Conservation (phyloP, 2,888 invertebrate species). For the Eilema sororculum region DNA sequence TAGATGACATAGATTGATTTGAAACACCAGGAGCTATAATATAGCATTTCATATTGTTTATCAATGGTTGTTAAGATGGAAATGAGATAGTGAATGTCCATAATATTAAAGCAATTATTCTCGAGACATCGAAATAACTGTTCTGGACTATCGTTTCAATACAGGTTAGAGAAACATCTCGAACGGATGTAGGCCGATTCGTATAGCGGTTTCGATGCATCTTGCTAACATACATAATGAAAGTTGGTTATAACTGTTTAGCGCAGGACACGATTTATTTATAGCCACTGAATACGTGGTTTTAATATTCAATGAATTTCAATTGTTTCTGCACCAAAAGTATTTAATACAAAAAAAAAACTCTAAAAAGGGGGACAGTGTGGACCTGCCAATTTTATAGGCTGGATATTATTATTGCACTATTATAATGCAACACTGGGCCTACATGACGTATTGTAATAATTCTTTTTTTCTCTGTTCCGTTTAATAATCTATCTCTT, state of each 20-base stretch:
- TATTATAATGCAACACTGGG: too few relatives aligned
- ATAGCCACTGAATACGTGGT: slow-evolving; percentile 15
- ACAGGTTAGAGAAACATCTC: slow-evolving; percentile 54
- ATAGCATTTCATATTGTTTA: background rate
- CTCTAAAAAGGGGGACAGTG: too few relatives aligned
- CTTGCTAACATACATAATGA: slow-evolving; percentile 32
- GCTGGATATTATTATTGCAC: too few relatives aligned
- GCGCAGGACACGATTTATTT: slow-evolving; percentile 47
- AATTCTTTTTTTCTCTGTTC: too few relatives aligned
- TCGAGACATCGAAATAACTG: slow-evolving; percentile 43
- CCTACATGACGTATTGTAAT: too few relatives aligned
- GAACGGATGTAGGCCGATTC: slow-evolving; percentile 57
- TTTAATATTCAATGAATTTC: background rate
- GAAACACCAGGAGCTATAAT: background rate
- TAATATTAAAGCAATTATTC: slow-evolving; percentile 34
- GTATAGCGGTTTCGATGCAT: slow-evolving; percentile 63
- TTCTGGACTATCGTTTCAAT: slow-evolving; percentile 42
- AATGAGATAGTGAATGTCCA: slow-evolving; percentile 16
- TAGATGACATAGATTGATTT: background rate
- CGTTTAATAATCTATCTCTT: too few relatives aligned
- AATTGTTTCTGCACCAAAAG: background rate
- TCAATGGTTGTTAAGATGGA: background rate
- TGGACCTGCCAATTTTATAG: too few relatives aligned
- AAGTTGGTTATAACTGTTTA: slow-evolving; percentile 48
- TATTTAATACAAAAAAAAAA: background rate